Conservation (phyloP, 2,113 vertebrate species). For the Mormyrus iriodes region DNA sequence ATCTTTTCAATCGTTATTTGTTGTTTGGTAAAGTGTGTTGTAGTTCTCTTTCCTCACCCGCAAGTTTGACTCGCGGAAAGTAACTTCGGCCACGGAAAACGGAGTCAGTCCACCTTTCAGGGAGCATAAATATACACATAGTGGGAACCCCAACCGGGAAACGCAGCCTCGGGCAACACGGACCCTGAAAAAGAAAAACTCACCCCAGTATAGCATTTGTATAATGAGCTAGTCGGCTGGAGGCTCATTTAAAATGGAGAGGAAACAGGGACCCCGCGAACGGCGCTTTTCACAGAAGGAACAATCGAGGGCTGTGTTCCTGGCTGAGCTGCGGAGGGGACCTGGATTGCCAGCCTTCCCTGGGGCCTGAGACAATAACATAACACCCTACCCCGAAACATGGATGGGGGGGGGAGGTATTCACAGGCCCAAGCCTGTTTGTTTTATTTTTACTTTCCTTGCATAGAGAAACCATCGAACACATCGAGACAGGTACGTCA, state of each 20-base stretch:
- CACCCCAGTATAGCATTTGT: not conserved
- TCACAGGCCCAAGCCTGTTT: not conserved
- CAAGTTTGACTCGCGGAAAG: not conserved
- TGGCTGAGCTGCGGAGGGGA: not conserved
- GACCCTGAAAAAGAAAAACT: not conserved
- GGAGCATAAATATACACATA: not conserved
- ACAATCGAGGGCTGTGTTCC: conserved; percentile 6
- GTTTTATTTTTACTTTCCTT: conserved; percentile 10
- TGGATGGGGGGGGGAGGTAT: not conserved
- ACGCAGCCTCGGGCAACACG: not conserved
- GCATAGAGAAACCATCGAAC: not conserved
- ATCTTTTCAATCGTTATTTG: not conserved
- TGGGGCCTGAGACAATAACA: conserved; percentile 9
- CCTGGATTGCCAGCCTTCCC: not conserved
- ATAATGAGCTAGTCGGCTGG: not conserved
- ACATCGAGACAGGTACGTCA: not conserved
- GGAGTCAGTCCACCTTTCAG: not conserved
- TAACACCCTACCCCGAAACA: not conserved
- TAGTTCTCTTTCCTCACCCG: not conserved
- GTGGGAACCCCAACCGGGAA: not conserved
- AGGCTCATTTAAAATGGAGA: not conserved
- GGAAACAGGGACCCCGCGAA: not conserved
- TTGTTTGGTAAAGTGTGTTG: not conserved
- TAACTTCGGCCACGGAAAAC: not conserved
- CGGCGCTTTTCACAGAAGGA: not conserved